Conservation (phyloP, 2,797 vertebrate species). For the Macropus fuliginosus region DNA sequence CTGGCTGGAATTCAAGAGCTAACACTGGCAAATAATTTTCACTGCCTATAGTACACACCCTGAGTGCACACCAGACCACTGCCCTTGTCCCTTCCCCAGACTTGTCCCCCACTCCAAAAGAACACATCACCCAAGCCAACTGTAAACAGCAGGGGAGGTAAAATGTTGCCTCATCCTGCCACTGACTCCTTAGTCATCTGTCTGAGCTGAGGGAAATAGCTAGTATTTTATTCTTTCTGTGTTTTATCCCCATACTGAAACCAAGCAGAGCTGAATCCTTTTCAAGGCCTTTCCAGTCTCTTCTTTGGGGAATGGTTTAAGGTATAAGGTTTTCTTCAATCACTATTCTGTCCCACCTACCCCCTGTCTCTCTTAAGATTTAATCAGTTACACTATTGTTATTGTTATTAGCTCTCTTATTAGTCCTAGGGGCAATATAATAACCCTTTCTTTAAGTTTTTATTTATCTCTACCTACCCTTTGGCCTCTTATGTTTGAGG, state of each 20-base stretch:
- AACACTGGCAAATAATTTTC: background rate
- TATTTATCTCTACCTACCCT: background rate
- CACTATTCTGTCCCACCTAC: background rate
- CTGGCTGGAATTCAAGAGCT: background rate
- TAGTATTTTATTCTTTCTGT: background rate
- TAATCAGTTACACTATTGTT: background rate
- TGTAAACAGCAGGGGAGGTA: background rate
- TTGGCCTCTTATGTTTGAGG: background rate
- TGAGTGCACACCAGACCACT: background rate
- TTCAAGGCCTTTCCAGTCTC: background rate
- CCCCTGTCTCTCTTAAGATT: background rate
- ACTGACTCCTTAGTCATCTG: background rate
- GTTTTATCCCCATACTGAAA: background rate
- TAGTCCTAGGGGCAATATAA: background rate
- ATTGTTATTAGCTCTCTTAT: background rate
- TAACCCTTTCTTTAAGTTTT: background rate
- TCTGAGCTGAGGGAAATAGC: background rate
- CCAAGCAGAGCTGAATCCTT: background rate
- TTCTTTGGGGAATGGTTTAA: background rate
- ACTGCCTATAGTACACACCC: background rate
- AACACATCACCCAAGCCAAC: background rate
- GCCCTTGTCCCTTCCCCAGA: background rate
- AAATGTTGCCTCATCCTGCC: background rate
- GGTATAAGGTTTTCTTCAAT: background rate
- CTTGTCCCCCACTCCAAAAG: background rate